Evolutionary conservation across 1,140 invertebrate species (phyloP), one percentile per base, ranked within the genome.

Genomic region (Anadara kagoshimensis): DNA sequence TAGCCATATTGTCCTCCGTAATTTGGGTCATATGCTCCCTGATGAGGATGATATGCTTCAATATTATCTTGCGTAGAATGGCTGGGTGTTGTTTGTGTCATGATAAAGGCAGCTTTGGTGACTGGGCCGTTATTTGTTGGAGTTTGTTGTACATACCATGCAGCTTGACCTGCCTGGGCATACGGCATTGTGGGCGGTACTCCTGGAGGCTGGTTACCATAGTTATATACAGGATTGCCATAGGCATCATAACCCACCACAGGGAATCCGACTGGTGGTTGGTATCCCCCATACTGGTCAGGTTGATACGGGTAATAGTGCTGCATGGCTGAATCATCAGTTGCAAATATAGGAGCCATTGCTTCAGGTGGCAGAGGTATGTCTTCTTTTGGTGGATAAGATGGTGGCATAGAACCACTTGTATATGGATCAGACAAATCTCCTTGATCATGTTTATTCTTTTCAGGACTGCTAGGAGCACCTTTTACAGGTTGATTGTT

Each of bases 341-440:
- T 74, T 24, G 75, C 79, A 73, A 84, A 84, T 1, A 84, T 72
- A 5, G 82, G 82, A 22, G 79, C 82, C 66, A 79, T 73, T 11
- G 82, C 82, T 66, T 84, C 82, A 24, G 82, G 82, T 5, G 82
- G 82, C 4, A 84, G 54, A 16, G 66, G 76, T 26, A 53, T 56
- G 57, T 78, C 76, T 29, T 63, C 65, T 26, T 71, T 57, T 20
- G 26, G 45, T 7, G 53, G 29, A 49, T 12, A n/a, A 18, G 54
- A 49, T 26, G 45, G 64, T 47, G 63, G 57, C 22, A 69, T 59
- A 26, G 47, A 53, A 22, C 47, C 56, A 16, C 56, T 59, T 24
- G 44, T 44, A 49, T 69, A 29, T 45, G 73, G 67, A 20, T 70
- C 62, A 59, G 58, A 47, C 5, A 54, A 16, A 41, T 49, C 56